Conservation (phyloP, 2,113 vertebrate genomes). For the Oreochromis aureus region DNA sequence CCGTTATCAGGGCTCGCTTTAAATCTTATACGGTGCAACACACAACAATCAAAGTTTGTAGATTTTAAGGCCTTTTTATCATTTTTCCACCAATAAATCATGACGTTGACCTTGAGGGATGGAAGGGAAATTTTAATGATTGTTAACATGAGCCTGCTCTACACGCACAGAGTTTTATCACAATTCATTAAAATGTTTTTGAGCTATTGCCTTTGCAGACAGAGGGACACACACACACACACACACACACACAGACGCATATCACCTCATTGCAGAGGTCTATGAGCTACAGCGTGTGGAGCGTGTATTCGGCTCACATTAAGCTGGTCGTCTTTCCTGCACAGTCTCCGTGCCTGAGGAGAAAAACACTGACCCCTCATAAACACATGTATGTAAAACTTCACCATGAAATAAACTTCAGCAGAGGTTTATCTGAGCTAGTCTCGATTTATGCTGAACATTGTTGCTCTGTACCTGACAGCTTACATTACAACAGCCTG, state of each 20-base stretch:
- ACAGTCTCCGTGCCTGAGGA: background rate
- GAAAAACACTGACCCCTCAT: background rate
- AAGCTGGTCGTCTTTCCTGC: background rate
- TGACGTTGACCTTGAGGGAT: background rate
- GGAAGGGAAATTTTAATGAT: background rate
- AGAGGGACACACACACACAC: background rate
- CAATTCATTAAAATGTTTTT: background rate
- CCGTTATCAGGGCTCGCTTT: background rate
- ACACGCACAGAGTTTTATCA: background rate
- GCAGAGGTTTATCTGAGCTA: background rate
- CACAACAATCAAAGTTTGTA: background rate
- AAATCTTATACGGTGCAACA: accelerated
- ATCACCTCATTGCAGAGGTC: background rate
- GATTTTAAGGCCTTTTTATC: background rate
- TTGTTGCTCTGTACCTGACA: background rate
- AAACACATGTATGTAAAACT: background rate
- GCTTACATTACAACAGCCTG: background rate
- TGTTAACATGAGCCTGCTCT: background rate
- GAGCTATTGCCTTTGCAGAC: background rate
- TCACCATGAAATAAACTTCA: background rate
- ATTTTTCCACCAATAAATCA: background rate
- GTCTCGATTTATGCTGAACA: background rate
- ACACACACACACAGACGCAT: accelerated
- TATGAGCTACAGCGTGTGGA: background rate
- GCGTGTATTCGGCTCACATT: background rate